Evolutionary conservation across 2,888 invertebrate species (phyloP), one percentile per base, ranked within the genome.

Genomic region (Cynaeus angustus): DNA sequence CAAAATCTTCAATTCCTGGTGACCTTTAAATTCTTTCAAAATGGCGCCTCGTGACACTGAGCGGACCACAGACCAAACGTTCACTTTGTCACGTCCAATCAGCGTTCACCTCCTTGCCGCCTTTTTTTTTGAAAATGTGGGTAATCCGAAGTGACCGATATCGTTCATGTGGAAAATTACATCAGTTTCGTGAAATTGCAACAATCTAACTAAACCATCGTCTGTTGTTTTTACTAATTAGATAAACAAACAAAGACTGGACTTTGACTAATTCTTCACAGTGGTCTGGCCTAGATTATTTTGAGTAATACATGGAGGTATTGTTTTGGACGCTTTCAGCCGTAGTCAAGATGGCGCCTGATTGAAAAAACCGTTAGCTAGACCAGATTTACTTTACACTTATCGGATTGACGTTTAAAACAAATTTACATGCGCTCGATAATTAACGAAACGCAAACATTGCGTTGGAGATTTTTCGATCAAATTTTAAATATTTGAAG

Each of bases 381-480:
- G 21, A 33, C 50, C 1, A 1, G 28, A 50, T 30, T 52, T 30
- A 13, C 52, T 30, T 30, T 9, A 7, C 37, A 52, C 48, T 50
- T 28, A 10, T 28, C 26, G 28, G 14, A 53, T 21, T 61, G 38
- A 50, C 61, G 61, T 61, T 61, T 50, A 38, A 21, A 59, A 16
- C 61, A 61, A 61, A 61, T 61, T 61, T 61, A 50, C 61, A 61
- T 10, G 48, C 12, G 21, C 50, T 37, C 50, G 61, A 61, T 61
- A 61, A 61, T 50, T 61, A 61, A 14, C 12, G 21, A 61, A 61
- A 50, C 37, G 37, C 50, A 48, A 61, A 61, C 61, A 61, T 61
- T 61, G 61, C 61, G 61, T 38, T 50, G 48, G 45, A 45, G 45
- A 21, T 59, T 59, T 30, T 43, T 46, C 59, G 56, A 37, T 37